Conservation (phyloP, 2,113 vertebrate genomes). For the Taxidea taxus region DNA sequence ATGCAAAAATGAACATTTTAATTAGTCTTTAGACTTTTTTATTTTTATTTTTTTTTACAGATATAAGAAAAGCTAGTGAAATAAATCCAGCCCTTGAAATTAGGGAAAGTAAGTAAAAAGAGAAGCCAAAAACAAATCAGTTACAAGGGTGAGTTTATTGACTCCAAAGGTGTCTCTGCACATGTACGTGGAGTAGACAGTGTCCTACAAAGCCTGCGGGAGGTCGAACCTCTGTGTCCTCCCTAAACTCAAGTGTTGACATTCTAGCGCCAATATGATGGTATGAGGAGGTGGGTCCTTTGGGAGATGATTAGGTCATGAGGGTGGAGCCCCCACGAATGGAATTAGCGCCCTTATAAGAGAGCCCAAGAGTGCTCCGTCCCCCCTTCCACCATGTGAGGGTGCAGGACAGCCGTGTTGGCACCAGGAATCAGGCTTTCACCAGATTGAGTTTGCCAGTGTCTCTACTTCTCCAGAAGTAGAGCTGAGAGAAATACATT, state of each 20-base stretch:
- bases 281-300: not conserved
- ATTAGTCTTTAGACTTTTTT: constrained; percentile 44
- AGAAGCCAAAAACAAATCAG: constrained; percentile 42
- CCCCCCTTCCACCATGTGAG: not conserved
- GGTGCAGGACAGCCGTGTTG: not conserved
- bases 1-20: not conserved
- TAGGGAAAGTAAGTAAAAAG: constrained; percentile 20
- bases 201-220: not conserved
- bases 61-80: constrained; percentile 30
- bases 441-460: not conserved
- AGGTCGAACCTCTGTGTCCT: not conserved
- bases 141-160: constrained; percentile 49
- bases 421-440: not conserved
- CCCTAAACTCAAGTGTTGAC: not conserved
- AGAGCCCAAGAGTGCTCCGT: not conserved
- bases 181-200: not conserved
- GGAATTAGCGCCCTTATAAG: not conserved
- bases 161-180: constrained; percentile 20
- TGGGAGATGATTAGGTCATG: not conserved
- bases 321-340: not conserved
- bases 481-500: not conserved
- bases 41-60: not conserved
- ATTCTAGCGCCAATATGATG: not conserved
- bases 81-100: constrained; percentile 34
- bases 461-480: not conserved